phyloP scores from a whole-genome alignment of 2,888 invertebrate genomes.

The Synanthedon vespiformis region DNA sequence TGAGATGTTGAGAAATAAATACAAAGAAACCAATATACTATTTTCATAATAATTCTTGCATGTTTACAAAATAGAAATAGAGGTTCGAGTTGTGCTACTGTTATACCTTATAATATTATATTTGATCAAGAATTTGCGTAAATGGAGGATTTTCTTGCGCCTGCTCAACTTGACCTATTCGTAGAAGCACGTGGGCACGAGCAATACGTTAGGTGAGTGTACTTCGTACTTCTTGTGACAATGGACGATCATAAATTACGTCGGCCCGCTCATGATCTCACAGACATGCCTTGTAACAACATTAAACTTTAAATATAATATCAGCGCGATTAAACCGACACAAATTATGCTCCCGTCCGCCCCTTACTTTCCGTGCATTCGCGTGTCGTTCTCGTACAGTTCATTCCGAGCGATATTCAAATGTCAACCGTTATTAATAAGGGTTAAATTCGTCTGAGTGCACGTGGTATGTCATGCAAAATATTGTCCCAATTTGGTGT shows the following conservation, averaged over 20 bases:
- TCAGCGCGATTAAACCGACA: constrained; percentile 2
- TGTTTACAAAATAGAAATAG: no score
- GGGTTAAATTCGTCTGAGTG: constrained; percentile 2
- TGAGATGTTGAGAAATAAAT: no score
- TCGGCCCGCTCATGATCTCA: no score
- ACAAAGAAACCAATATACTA: no score
- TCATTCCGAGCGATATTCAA: background rate
- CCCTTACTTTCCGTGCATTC: constrained; percentile 1
- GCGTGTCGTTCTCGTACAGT: constrained; percentile 4
- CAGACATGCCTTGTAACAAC: no score
- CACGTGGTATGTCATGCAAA: constrained; percentile 13
- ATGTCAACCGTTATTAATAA: background rate
- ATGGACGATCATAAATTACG: background rate
- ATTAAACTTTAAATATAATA: no score
- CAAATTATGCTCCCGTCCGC: constrained; percentile 1
- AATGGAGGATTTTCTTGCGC: constrained; percentile 29
- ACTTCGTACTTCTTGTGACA: constrained; percentile 1
- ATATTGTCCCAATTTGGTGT: constrained; percentile 25
- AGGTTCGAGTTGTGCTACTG: background rate
- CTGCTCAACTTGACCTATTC: constrained; percentile 47
- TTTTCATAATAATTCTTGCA: no score
- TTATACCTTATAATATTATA: background rate
- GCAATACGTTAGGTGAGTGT: background rate
- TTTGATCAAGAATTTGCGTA: constrained; percentile 13
- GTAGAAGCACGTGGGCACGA: constrained; percentile 19